Base-by-base conservation (phyloP, 2,113 vertebrate genomes). In the Zeus faber region DNA sequence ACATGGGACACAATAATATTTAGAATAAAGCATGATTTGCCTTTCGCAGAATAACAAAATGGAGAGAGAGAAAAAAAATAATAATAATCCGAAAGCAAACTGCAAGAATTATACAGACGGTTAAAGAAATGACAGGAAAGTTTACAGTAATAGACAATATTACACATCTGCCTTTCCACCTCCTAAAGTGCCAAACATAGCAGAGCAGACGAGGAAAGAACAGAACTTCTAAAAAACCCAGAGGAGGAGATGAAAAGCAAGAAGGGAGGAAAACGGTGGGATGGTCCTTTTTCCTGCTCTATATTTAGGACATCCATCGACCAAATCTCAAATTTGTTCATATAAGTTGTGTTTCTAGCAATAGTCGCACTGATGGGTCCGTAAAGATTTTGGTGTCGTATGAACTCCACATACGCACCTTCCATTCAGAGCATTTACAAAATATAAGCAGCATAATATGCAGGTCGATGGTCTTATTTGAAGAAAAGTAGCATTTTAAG, bases 121-220 rank as follows among this genome's bases (percentile, higher is more conserved):
- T 59, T 72, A 61, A 86, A 77, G 81, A n/a, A 83, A 77, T 76
- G 79, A 85, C 83, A 85, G 56, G 70, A 80, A 85, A 81, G 76
- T 87, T 80, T 84, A 87, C 83, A 87, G 70, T 85, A 87, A 87
- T 87, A 81, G 82, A 87, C 86, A 88, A 74, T 82, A 82, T 87
- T 84, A 83, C 81, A 86, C 83, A 79, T 65, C 58, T 75, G 82
- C 65, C 77, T 61, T 71, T 66, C 58, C 65, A 78, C 53, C 35
- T 61, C 50, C 70, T 20, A 55, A 68, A 72, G 81, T 68, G 76
- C 77, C 80, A 75, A 65, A 70, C 80, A 81, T 59, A 73, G 69
- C 56, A 72, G 80, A 85, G 79, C 76, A 86, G 67, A 77, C 40
- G 24, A 44, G 10, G 13, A 35, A 47, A 62, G 22, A 53, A 50